These are phyloP conservation scores for Aphelinus atriplicis DNA, from an alignment of 1,140 invertebrate genomes.

Conservation along the genomic window DNA sequence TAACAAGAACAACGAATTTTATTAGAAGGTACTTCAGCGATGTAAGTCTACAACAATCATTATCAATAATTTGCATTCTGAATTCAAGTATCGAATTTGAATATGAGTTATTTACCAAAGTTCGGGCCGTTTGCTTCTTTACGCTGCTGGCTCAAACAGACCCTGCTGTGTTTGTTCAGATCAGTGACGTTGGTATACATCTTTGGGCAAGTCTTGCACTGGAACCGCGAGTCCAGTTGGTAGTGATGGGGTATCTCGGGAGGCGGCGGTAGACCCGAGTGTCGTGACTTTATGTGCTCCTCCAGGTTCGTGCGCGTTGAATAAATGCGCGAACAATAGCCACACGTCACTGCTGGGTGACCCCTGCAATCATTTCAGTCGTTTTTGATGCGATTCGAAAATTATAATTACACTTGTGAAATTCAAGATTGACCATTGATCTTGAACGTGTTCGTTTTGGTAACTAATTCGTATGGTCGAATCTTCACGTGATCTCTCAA, in stretches of 20 bases:
- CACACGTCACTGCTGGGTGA: constrained; percentile 65
- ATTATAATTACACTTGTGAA: constrained; percentile 8
- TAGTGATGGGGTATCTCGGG: constrained; percentile 50
- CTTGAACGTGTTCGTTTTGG: too few relatives aligned
- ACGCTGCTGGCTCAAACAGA: constrained; percentile 52
- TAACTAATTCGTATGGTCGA: too few relatives aligned
- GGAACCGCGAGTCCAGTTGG: constrained; percentile 54
- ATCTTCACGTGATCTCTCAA: too few relatives aligned
- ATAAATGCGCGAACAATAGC: constrained; percentile 64
- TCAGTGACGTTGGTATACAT: constrained; percentile 60
- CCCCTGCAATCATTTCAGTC: constrained; percentile 49
- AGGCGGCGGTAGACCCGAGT: constrained; percentile 57
- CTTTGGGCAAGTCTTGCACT: constrained; percentile 61
- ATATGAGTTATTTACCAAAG: constrained; percentile 13
- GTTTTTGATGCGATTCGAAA: neutral
- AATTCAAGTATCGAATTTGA: too few relatives aligned
- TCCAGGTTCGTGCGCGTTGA: constrained; percentile 65
- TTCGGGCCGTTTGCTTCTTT: constrained; percentile 44
- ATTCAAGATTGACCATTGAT: neutral
- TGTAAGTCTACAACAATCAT: too few relatives aligned
- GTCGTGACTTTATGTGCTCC: constrained; percentile 65
- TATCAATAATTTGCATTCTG: too few relatives aligned
- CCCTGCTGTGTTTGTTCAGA: constrained; percentile 56
- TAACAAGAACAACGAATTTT: too few relatives aligned
- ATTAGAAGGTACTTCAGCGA: too few relatives aligned